A percentile compares a stretch with the other conserved stretches of the same genome.
Conservation (phyloP, 2,113 vertebrate species). For the Nestor notabilis region DNA sequence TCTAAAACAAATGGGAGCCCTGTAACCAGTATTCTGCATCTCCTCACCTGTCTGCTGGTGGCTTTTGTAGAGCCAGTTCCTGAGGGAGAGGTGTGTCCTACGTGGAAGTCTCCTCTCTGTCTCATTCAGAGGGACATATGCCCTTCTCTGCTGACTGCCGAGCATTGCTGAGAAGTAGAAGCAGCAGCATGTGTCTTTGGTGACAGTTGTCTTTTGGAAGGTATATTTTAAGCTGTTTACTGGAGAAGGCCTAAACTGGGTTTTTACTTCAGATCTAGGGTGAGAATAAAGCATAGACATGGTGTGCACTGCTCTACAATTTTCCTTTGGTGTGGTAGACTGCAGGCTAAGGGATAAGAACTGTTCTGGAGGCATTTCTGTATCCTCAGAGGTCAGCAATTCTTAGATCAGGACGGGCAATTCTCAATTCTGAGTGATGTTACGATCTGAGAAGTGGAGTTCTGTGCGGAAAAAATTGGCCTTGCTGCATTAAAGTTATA, state of each 20-base stretch:
- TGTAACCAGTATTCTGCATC: background rate
- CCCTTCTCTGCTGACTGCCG: background rate
- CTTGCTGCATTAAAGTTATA: background rate
- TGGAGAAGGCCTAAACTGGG: background rate
- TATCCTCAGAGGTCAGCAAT: background rate
- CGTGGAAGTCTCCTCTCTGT: background rate
- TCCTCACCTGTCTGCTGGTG: background rate
- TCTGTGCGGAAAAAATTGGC: background rate
- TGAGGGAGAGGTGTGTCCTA: background rate
- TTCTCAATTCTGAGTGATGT: background rate
- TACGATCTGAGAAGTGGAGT: background rate
- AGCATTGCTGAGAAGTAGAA: background rate
- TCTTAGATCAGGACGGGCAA: background rate
- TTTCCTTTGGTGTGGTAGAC: background rate
- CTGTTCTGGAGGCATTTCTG: background rate
- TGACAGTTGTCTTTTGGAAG: background rate
- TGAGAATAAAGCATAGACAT: background rate
- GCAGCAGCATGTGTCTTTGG: background rate
- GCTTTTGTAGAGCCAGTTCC: background rate
- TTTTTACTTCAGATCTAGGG: background rate
- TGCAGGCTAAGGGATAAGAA: background rate
- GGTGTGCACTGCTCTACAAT: background rate
- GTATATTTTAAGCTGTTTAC: background rate
- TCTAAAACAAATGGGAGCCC: background rate
- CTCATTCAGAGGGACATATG: background rate